A percentile compares a stretch with the other conserved stretches of the same genome.
Evolutionary conservation across 2,113 vertebrate genomes (phyloP).

Genomic region (Dicentrarchus labrax): DNA sequence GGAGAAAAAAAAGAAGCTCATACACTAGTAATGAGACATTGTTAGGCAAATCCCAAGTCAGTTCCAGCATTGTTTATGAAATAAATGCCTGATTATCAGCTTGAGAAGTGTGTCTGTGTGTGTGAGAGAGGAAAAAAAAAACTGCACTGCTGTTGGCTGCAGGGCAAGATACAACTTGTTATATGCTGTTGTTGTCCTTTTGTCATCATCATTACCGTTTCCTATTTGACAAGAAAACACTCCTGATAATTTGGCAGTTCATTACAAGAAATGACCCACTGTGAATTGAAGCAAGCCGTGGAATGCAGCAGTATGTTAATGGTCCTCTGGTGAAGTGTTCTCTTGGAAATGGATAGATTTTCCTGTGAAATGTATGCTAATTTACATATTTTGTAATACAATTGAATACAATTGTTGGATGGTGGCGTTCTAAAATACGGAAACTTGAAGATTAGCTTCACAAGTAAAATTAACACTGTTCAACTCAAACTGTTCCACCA

Average conservation of each 20-base stretch:
- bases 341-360: conserved; percentile 28
- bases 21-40: conserved; percentile 86
- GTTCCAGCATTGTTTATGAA: conserved; percentile 84
- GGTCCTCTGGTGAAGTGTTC: conserved; percentile 35
- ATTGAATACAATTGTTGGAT: not conserved
- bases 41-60: conserved; percentile 86
- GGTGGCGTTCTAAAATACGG: not conserved
- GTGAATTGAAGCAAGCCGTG: conserved; percentile 68
- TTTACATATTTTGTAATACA: conserved; percentile 20
- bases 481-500: not conserved
- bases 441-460: not conserved
- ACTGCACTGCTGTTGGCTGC: conserved; percentile 65
- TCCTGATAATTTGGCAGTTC: conserved; percentile 80
- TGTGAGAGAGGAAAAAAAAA: conserved; percentile 36
- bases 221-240: conserved; percentile 76
- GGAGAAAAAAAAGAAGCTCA: conserved; percentile 78
- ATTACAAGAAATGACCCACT: conserved; percentile 79
- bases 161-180: conserved; percentile 75
- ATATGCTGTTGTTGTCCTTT: conserved; percentile 73
- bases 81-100: conserved; percentile 86
- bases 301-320: conserved; percentile 51
- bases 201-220: conserved; percentile 78
- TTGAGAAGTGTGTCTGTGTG: conserved; percentile 67
- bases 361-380: conserved; percentile 31
- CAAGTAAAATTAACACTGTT: not conserved